These are phyloP conservation scores for Drosophila eugracilis DNA, from an alignment of 1,140 invertebrate genomes.

Conservation along the genomic window DNA sequence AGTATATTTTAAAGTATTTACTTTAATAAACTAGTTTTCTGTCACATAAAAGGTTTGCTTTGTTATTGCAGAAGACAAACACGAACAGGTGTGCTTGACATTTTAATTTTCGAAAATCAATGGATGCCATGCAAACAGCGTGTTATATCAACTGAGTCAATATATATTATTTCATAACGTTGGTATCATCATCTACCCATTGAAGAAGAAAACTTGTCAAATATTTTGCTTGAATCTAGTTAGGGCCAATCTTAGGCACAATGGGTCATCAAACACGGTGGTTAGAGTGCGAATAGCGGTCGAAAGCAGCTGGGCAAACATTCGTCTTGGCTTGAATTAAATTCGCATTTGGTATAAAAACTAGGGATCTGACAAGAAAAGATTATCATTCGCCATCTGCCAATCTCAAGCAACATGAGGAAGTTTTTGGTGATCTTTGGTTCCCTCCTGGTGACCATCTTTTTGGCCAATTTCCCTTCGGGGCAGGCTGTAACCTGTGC, in stretches of 20 bases:
- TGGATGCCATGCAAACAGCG: constrained; percentile 4
- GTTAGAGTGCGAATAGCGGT: constrained; percentile 4
- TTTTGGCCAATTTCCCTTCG: not conserved
- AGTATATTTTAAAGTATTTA: too few relatives aligned
- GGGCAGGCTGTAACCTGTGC: constrained; percentile 6
- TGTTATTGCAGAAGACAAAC: not conserved
- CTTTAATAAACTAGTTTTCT: too few relatives aligned
- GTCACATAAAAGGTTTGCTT: not conserved
- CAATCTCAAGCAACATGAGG: constrained; percentile 7
- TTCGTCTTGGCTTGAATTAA: constrained; percentile 2
- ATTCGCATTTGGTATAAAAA: constrained; percentile 4
- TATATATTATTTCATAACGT: constrained; percentile 1
- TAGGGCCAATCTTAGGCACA: constrained; percentile 7
- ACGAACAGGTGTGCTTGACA: constrained; percentile 7
- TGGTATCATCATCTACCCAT: constrained; percentile 4
- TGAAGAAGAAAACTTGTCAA: not conserved
- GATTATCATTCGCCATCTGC: constrained; percentile 2
- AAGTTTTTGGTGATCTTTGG: constrained; percentile 2
- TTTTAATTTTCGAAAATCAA: constrained; percentile 14
- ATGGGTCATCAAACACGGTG: constrained; percentile 5
- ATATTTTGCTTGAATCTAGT: constrained; percentile 8
- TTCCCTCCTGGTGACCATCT: constrained; percentile 10
- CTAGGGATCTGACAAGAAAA: not conserved
- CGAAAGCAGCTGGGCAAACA: constrained; percentile 10
- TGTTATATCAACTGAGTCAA: constrained; percentile 27